These are phyloP conservation scores for Entomobrya multifasciata DNA, from an alignment of 2,888 invertebrate species.

Conservation along the genomic window DNA sequence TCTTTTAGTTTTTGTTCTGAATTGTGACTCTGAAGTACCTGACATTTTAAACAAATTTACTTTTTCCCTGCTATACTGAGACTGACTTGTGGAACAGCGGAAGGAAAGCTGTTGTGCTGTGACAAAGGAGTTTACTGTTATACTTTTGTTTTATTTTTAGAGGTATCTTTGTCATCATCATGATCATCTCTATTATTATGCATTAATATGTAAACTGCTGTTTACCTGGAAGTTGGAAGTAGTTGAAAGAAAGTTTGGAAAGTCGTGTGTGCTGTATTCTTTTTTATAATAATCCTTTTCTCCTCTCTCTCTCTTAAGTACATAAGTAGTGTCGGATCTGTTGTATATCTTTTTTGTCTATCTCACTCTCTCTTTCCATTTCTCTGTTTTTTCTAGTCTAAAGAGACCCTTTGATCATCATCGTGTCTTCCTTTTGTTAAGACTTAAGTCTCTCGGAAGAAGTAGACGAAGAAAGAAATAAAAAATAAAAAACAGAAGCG, in stretches of 20 bases:
- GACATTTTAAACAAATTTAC: conserved; percentile 23
- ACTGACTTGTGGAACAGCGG: neutral
- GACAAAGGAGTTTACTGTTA: neutral
- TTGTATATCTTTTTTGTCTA: neutral
- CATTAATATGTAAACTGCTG: conserved; percentile 51
- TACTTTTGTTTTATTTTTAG: neutral
- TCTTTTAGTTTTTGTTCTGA: neutral
- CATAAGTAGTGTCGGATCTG: neutral
- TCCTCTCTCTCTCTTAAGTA: neutral
- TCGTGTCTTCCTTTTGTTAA: conserved; percentile 28
- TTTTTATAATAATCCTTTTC: conserved; percentile 26
- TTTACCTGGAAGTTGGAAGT: conserved; percentile 45
- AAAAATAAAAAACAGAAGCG: conserved; percentile 2
- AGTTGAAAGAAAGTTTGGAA: neutral
- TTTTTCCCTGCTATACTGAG: neutral
- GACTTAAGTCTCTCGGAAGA: neutral
- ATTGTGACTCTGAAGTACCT: conserved; percentile 1
- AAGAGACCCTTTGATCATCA: conserved; percentile 30
- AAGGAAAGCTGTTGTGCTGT: neutral
- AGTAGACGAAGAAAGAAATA: neutral
- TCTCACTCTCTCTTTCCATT: conserved; percentile 7
- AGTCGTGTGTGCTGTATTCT: neutral
- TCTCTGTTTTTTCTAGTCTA: conserved; percentile 11
- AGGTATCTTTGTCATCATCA: neutral
- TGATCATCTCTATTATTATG: neutral